Evolutionary conservation across 2,888 invertebrate species (phyloP), one percentile per base, ranked within the genome.

Genomic region (Nebria salina): DNA sequence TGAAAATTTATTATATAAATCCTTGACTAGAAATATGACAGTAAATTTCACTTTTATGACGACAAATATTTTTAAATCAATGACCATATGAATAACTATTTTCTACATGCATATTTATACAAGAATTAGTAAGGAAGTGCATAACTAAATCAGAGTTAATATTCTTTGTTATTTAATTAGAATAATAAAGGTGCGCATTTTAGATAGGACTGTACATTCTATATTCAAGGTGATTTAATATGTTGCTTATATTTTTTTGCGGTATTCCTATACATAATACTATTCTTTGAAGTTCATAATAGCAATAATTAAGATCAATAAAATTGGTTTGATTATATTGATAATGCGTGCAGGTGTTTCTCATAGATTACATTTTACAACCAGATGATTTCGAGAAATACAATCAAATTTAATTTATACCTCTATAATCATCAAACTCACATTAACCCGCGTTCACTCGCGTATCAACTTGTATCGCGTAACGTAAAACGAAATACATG

Each of bases 181-280:
- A 54, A 54, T 13, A 54, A 54, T 54, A 54, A 54, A 54, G 54
- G 54, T 54, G 54, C 13, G 54, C 34, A 7, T 54, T 54, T 54
- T 54, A 54, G 54, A 54, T 13, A 54, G 54, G 54, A 54, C 11
- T 54, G 54, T 54, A 54, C 54, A 54, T 54, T 54, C 54, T 54
- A 54, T 54, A 54, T 54, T 54, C 54, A 54, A 54, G 54, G 54
- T 54, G 54, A 54, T 54, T 54, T 54, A 54, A 54, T 54, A 54
- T 54, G 54, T 54, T 54, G 54, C 54, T 54, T 54, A 54, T 54
- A 54, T 54, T 54, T 54, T 54, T 54, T 54, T 54, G 54, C 13
- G 54, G 54, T 54, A 11, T 54, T 54, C 54, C 13, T 54, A 54
- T 54, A 3, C 8, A 11, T 54, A 54, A 54, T 54, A 54, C 54